Evolutionary conservation across 2,888 invertebrate species (phyloP).

Genomic region (Nymphalis polychloros): DNA sequence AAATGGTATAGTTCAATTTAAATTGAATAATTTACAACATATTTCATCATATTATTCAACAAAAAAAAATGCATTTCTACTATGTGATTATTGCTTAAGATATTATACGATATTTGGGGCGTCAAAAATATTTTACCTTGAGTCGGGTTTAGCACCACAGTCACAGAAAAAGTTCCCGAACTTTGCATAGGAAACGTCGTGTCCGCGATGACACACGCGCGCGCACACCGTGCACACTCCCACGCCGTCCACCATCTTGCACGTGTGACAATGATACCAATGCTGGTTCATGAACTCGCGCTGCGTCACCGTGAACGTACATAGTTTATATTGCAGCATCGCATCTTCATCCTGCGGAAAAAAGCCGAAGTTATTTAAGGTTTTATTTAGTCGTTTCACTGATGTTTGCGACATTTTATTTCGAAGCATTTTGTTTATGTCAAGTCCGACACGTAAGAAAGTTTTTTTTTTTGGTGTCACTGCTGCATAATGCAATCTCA

Average conservation of each 20-base stretch:
- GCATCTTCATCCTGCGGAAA: constrained; percentile 89
- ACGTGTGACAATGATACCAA: constrained; percentile 99
- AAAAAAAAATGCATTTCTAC: too few relatives aligned
- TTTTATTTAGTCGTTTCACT: too few relatives aligned
- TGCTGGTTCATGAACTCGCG: constrained; percentile 99
- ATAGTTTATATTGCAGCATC: constrained; percentile 92
- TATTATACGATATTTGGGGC: too few relatives aligned
- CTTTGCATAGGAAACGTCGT: constrained; percentile 97
- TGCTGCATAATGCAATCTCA: too few relatives aligned
- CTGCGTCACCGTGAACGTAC: constrained; percentile 98
- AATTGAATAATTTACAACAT: too few relatives aligned
- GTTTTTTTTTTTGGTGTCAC: too few relatives aligned
- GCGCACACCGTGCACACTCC: constrained; percentile 99
- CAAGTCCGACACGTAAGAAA: too few relatives aligned
- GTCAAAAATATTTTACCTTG: constrained; percentile 54
- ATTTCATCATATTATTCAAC: too few relatives aligned
- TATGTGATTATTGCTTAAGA: too few relatives aligned
- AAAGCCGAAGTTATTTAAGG: too few relatives aligned
- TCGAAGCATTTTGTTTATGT: too few relatives aligned
- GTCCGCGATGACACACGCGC: constrained; percentile 96
- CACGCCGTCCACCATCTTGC: constrained; percentile 98
- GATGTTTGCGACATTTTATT: too few relatives aligned
- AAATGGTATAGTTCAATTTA: constrained; percentile 1
- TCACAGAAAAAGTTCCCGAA: constrained; percentile 99
- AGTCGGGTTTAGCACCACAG: constrained; percentile 97